Conservation (phyloP, 2,797 vertebrate genomes). For the Rhinoraja longicauda region DNA sequence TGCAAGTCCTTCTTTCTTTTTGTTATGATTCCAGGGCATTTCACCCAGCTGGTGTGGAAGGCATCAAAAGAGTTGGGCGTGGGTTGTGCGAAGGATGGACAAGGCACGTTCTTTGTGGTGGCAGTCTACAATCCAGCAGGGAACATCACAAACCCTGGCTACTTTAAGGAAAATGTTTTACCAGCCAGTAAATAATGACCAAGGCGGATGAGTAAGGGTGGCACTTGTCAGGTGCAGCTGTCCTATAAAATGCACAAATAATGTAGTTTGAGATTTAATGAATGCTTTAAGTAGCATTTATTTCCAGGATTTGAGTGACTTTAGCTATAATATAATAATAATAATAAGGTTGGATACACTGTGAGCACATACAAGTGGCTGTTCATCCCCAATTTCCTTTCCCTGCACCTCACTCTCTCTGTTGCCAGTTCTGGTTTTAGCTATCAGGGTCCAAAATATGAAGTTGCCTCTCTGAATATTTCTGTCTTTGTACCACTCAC, state of each 20-base stretch:
- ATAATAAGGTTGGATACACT: neutral
- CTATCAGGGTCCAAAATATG: neutral
- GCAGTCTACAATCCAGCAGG: conserved; percentile 56
- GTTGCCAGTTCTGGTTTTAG: neutral
- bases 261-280: neutral
- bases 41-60: conserved; percentile 64
- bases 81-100: conserved; percentile 50
- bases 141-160: conserved; percentile 45
- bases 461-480: neutral
- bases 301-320: neutral
- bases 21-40: conserved; percentile 52
- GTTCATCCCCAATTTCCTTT: neutral
- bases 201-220: neutral
- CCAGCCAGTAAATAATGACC: neutral
- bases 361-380: neutral
- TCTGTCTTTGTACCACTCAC: neutral
- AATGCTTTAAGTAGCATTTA: neutral
- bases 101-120: conserved; percentile 46
- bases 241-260: neutral
- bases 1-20: neutral
- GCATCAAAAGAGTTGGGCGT: conserved; percentile 50
- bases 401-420: too few species aligned
- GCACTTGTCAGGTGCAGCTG: neutral
- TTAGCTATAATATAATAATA: neutral
- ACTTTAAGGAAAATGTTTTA: conserved; percentile 52